phyloP scores from a whole-genome alignment of 2,797 vertebrate species.

The Rhinogobio ventralis region DNA sequence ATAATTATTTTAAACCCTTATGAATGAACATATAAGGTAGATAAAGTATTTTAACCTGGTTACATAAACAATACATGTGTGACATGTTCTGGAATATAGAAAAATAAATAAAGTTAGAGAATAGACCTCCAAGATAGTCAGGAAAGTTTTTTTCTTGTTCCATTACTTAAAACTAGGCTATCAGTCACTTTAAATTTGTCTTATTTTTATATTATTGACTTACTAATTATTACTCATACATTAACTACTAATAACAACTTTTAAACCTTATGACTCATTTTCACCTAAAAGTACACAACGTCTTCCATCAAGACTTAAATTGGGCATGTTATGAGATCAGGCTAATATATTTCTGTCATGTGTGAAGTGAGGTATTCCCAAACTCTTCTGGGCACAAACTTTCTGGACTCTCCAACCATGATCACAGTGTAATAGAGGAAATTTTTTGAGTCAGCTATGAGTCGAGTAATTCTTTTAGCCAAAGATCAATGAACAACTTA shows the following conservation, averaged over 20 bases:
- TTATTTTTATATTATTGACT: neutral
- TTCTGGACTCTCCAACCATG: neutral
- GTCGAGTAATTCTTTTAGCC: neutral
- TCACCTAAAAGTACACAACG: neutral
- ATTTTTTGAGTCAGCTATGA: neutral
- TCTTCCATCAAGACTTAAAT: neutral
- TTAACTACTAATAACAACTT: neutral
- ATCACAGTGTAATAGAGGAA: neutral
- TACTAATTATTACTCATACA: neutral
- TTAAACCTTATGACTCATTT: neutral
- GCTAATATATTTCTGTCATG: neutral
- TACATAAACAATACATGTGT: neutral
- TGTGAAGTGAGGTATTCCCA: neutral
- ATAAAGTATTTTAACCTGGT: neutral
- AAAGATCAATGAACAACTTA: neutral
- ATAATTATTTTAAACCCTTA: neutral
- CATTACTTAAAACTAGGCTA: neutral
- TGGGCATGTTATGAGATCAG: neutral
- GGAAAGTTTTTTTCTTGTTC: too few species aligned
- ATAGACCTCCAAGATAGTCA: neutral
- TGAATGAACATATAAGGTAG: neutral
- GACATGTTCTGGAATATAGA: too few species aligned
- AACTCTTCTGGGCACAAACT: neutral
- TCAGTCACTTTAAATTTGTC: conserved; percentile 1
- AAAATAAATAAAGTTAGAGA: too few species aligned